Percentiles rank a stretch among this genome's conserved stretches.
These are phyloP conservation scores for Agapornis canus DNA, from an alignment of 2,797 vertebrate species.

Conservation along the genomic window DNA sequence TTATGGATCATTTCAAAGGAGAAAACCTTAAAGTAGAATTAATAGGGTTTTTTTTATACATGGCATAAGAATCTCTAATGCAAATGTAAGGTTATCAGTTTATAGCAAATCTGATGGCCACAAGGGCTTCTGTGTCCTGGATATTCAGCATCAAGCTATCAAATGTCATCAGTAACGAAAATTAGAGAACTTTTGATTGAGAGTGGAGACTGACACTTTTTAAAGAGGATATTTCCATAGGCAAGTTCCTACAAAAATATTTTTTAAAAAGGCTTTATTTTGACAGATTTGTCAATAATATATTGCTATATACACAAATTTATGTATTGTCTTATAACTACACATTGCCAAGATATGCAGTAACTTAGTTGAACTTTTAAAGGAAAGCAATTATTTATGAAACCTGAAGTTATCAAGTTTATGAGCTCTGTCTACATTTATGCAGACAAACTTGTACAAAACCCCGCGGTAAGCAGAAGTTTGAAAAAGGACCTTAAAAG, in stretches of 20 bases:
- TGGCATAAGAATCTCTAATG: background rate
- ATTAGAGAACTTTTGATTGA: constrained; percentile 11
- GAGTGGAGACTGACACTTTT: background rate
- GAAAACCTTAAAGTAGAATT: background rate
- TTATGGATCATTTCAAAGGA: background rate
- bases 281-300: background rate
- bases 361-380: background rate
- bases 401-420: background rate
- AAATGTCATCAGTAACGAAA: constrained; percentile 3
- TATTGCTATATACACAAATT: background rate
- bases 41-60: background rate
- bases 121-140: background rate
- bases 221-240: background rate
- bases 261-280: background rate
- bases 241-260: background rate
- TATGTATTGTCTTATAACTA: background rate
- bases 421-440: background rate
- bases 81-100: background rate
- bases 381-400: background rate
- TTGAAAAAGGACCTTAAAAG: background rate
- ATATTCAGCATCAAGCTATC: constrained; percentile 2
- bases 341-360: background rate
- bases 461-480: background rate
- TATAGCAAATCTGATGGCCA: background rate
- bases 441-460: background rate